Percentiles rank a stretch among this genome's conserved stretches.
Evolutionary conservation across 1,140 invertebrate genomes (phyloP).

Genomic region (Drosophila aff.): DNA sequence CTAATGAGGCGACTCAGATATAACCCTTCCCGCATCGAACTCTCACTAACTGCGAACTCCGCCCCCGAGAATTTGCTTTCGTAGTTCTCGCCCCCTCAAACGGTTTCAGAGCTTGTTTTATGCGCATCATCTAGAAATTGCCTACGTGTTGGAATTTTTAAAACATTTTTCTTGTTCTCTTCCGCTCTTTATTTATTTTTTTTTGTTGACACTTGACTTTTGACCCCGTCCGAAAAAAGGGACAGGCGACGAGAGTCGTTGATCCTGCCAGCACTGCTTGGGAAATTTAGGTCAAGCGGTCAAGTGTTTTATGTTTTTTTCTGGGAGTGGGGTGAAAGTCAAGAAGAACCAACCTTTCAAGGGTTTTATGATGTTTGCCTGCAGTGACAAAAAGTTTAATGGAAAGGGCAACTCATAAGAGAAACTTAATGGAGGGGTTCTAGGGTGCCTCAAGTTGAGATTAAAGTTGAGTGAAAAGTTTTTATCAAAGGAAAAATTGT

Average conservation of each 20-base stretch:
- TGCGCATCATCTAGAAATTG: conserved; percentile 75
- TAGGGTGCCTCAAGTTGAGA: background rate
- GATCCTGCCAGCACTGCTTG: conserved; percentile 51
- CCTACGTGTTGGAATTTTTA: conserved; percentile 81
- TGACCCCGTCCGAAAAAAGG: conserved; percentile 39
- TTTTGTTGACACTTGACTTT: conserved; percentile 67
- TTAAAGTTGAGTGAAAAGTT: conserved; percentile 17
- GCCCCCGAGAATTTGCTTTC: conserved; percentile 21
- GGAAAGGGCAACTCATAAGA: background rate
- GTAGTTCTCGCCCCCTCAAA: conserved; percentile 35
- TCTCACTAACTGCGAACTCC: background rate
- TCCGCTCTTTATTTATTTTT: conserved; percentile 34
- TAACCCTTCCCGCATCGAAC: conserved; percentile 40
- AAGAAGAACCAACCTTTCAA: conserved; percentile 31
- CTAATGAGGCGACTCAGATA: conserved; percentile 61
- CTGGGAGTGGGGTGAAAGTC: too few species aligned
- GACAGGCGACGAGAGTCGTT: conserved; percentile 51
- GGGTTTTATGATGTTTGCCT: conserved; percentile 68
- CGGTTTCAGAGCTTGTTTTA: conserved; percentile 67
- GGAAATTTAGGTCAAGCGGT: conserved; percentile 78
- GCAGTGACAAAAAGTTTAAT: conserved; percentile 47
- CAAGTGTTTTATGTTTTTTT: conserved; percentile 66
- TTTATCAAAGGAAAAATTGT: background rate
- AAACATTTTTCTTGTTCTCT: conserved; percentile 68
- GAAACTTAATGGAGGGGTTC: background rate